phyloP scores from a whole-genome alignment of 2,888 invertebrate species.

The Eupeodes luniger region DNA sequence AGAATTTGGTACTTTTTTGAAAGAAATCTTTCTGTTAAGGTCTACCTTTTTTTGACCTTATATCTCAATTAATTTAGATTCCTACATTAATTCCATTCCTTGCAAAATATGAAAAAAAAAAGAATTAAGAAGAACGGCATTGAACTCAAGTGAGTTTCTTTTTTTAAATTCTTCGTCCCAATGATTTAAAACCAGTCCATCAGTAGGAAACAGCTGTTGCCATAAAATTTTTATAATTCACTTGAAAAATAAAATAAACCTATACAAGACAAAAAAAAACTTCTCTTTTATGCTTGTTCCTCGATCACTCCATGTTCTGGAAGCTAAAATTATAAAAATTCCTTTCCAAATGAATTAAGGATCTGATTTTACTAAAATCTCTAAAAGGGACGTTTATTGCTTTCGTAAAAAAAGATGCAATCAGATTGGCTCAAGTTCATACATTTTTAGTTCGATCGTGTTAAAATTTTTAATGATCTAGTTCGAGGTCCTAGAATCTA shows the following conservation, averaged over 20 bases:
- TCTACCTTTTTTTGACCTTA: too few relatives aligned
- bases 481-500: too few relatives aligned
- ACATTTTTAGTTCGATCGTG: neutral
- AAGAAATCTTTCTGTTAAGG: too few relatives aligned
- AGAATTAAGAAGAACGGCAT: neutral
- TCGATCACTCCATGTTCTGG: constrained; percentile 37
- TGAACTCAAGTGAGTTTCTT: constrained; percentile 22
- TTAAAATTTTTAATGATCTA: too few relatives aligned
- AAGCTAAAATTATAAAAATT: constrained; percentile 47
- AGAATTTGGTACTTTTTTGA: too few relatives aligned
- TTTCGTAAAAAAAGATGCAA: neutral
- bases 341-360: constrained; percentile 60
- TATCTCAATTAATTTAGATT: neutral
- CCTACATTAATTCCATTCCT: neutral
- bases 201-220: constrained; percentile 68
- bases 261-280: neutral
- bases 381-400: constrained; percentile 19
- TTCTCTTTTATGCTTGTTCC: constrained; percentile 12
- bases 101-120: neutral
- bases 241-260: neutral
- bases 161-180: neutral
- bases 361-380: constrained; percentile 22
- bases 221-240: constrained; percentile 59
- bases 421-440: neutral
- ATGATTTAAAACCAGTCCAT: constrained; percentile 29